A percentile compares a stretch with the other conserved stretches of the same genome.
Evolutionary conservation across 2,797 vertebrate genomes (phyloP).

Genomic region (Cheirogaleus major): DNA sequence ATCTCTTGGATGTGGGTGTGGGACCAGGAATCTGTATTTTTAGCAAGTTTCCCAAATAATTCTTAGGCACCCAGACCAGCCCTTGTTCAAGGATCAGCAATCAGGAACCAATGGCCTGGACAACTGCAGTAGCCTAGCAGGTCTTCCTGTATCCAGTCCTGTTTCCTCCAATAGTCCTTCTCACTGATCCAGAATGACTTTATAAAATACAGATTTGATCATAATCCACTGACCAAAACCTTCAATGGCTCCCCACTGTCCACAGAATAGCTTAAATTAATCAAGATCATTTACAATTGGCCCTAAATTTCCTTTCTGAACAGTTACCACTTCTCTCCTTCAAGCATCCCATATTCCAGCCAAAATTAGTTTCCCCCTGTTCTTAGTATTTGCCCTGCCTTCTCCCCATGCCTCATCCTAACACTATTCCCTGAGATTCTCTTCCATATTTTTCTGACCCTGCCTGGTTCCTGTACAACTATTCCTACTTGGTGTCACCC

Average conservation of each 20-base stretch:
- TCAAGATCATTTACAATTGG: not conserved
- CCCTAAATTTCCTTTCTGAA: not conserved
- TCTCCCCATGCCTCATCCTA: not conserved
- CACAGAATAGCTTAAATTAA: not conserved
- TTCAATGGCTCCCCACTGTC: not conserved
- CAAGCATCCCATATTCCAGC: not conserved
- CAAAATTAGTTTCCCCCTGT: not conserved
- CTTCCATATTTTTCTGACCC: not conserved
- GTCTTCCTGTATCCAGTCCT: not conserved
- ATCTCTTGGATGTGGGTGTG: not conserved
- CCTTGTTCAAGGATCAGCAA: not conserved
- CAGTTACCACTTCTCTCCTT: slow-evolving; percentile 12
- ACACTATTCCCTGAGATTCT: not conserved
- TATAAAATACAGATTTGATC: slow-evolving; percentile 7
- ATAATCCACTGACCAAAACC: not conserved
- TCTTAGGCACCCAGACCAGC: not conserved
- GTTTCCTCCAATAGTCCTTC: not conserved
- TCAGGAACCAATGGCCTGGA: not conserved
- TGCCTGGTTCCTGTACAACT: not conserved
- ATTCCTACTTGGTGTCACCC: not conserved
- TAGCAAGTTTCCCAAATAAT: slow-evolving; percentile 8
- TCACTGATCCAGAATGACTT: not conserved
- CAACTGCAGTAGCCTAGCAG: not conserved
- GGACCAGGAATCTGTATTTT: not conserved
- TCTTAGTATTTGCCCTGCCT: not conserved